Conservation (phyloP, 2,888 invertebrate species). For the Cheilosia vulpina region DNA sequence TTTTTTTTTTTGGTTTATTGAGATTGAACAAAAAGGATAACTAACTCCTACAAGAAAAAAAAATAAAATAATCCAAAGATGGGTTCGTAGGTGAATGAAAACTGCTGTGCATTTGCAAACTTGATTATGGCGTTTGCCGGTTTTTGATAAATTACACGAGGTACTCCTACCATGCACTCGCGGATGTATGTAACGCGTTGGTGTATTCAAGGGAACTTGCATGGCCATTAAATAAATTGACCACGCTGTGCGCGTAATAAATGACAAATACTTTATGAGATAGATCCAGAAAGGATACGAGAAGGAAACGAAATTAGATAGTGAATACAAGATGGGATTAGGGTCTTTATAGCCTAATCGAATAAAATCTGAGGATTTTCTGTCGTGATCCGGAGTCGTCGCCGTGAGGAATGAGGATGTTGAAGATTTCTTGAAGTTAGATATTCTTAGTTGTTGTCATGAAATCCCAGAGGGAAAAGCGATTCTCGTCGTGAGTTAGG, state of each 20-base stretch:
- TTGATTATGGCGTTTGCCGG: slow-evolving; percentile 26
- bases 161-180: background rate
- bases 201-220: background rate
- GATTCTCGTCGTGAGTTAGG: no score
- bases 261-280: slow-evolving; percentile 25
- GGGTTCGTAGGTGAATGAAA: background rate
- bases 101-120: background rate
- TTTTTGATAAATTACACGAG: slow-evolving; percentile 10
- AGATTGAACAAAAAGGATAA: slow-evolving; percentile 38
- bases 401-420: background rate
- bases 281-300: background rate
- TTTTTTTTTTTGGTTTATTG: slow-evolving; percentile 13
- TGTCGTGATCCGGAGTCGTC: background rate
- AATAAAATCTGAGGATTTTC: background rate
- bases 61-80: slow-evolving; percentile 1
- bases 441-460: no score
- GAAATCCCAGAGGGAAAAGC: no score
- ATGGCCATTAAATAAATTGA: slow-evolving; percentile 38
- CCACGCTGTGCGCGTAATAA: slow-evolving; percentile 25
- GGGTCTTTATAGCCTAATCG: background rate
- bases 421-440: background rate
- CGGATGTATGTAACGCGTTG: background rate
- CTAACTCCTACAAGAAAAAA: slow-evolving; percentile 10
- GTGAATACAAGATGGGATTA: background rate
- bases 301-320: background rate